phyloP scores from a whole-genome alignment of 2,113 vertebrate genomes.

The Scatophagus argus region DNA sequence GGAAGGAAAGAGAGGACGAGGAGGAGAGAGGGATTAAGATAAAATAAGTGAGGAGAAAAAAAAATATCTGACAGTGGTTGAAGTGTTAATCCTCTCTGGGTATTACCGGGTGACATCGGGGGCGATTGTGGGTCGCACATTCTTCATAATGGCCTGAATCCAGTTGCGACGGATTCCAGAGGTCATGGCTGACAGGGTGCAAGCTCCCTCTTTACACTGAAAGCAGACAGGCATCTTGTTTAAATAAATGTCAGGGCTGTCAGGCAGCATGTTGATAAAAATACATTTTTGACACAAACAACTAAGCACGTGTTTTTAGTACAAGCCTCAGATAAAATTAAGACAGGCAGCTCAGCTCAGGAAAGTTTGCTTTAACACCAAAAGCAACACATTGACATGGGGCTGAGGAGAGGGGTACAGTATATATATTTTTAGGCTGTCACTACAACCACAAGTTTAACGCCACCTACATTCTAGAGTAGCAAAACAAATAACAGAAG shows the following conservation, averaged over 20 bases:
- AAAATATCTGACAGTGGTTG: slow-evolving; percentile 55
- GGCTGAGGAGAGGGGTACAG: not conserved
- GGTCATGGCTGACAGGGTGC: slow-evolving; percentile 96
- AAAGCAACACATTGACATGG: not conserved
- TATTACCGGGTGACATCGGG: slow-evolving; percentile 96
- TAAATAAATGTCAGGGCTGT: slow-evolving; percentile 13
- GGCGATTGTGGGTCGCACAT: slow-evolving; percentile 90
- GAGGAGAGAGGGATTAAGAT: slow-evolving; percentile 67
- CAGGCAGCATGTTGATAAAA: slow-evolving; percentile 4
- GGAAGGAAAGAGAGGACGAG: slow-evolving; percentile 74
- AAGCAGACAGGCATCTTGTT: slow-evolving; percentile 38
- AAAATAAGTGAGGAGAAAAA: slow-evolving; percentile 66
- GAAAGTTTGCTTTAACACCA: not conserved
- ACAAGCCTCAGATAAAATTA: slow-evolving; percentile 8
- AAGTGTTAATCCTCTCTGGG: slow-evolving; percentile 50
- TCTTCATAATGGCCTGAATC: slow-evolving; percentile 99
- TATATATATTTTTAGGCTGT: not conserved
- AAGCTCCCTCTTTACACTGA: slow-evolving; percentile 93
- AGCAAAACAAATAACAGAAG: not conserved
- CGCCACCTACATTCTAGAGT: not conserved
- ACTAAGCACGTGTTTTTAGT: not conserved
- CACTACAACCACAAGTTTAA: not conserved
- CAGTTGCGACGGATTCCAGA: slow-evolving; percentile 98
- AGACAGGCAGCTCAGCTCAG: not conserved
- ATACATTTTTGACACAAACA: slow-evolving; percentile 1